These are phyloP conservation scores for Morinoia aosen DNA, from an alignment of 2,888 invertebrate species.

Conservation along the genomic window DNA sequence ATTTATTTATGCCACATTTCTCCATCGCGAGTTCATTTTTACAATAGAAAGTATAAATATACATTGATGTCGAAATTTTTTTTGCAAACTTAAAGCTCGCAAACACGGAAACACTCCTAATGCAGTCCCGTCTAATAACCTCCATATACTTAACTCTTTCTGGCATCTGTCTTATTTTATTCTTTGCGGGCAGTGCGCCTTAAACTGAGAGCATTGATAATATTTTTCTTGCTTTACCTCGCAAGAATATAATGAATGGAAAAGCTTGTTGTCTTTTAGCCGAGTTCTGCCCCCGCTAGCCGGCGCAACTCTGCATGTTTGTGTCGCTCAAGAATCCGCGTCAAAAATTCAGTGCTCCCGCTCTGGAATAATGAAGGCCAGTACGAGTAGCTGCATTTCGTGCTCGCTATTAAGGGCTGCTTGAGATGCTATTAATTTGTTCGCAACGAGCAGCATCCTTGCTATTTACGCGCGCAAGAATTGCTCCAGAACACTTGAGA, in stretches of 20 bases:
- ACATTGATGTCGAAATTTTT: neutral
- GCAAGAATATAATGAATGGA: no score
- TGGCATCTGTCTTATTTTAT: neutral
- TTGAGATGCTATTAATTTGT: slow-evolving; percentile 43
- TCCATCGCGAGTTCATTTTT: neutral
- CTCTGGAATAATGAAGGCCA: neutral
- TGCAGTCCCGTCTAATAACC: neutral
- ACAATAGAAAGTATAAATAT: neutral
- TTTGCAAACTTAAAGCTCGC: neutral
- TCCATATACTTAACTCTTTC: neutral
- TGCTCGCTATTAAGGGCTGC: slow-evolving; percentile 23
- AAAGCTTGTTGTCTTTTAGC: no score
- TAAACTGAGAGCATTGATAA: neutral
- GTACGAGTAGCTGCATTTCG: neutral
- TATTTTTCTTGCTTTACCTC: neutral
- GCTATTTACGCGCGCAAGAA: neutral
- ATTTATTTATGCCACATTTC: neutral
- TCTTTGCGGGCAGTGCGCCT: neutral
- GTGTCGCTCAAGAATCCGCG: neutral
- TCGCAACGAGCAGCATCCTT: slow-evolving; percentile 37
- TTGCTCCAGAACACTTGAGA: neutral
- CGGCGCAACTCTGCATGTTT: neutral
- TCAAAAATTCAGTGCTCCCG: neutral
- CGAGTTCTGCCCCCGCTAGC: neutral
- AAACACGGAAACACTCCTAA: neutral